phyloP scores from a whole-genome alignment of 2,888 invertebrate genomes.

The Lagria hirta region DNA sequence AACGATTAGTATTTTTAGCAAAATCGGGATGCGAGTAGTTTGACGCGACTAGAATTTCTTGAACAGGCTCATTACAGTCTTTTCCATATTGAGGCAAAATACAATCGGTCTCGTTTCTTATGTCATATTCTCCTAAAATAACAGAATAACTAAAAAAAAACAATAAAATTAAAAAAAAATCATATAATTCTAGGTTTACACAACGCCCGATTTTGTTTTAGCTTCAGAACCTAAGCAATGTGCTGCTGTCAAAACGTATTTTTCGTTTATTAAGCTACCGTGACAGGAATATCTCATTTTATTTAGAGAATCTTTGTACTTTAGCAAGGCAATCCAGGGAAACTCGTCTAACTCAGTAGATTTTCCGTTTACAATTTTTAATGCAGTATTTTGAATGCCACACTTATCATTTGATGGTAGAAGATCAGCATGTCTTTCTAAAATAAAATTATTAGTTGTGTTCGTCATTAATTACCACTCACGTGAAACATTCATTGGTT shows the following conservation, averaged over 20 bases:
- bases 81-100: conserved; percentile 2
- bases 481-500: too few species aligned
- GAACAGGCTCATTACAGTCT: conserved; percentile 8
- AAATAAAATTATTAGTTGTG: too few species aligned
- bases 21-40: conserved; percentile 8
- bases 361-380: conserved; percentile 54
- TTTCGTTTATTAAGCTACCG: conserved; percentile 63
- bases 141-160: conserved; percentile 51
- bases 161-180: too few species aligned
- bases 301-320: conserved; percentile 58
- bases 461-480: too few species aligned
- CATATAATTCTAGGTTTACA: conserved; percentile 20
- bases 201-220: conserved; percentile 57
- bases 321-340: conserved; percentile 63
- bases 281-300: conserved; percentile 64
- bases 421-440: too few species aligned
- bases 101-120: conserved; percentile 61
- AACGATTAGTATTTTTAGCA: not conserved
- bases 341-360: conserved; percentile 61
- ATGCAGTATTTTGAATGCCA: not conserved
- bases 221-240: conserved; percentile 65
- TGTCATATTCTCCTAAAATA: conserved; percentile 66
- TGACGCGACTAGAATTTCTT: conserved; percentile 1
- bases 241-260: conserved; percentile 68
- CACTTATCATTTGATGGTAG: conserved; percentile 1